phyloP scores from a whole-genome alignment of 2,888 invertebrate species.

The Tipula vernalis region DNA sequence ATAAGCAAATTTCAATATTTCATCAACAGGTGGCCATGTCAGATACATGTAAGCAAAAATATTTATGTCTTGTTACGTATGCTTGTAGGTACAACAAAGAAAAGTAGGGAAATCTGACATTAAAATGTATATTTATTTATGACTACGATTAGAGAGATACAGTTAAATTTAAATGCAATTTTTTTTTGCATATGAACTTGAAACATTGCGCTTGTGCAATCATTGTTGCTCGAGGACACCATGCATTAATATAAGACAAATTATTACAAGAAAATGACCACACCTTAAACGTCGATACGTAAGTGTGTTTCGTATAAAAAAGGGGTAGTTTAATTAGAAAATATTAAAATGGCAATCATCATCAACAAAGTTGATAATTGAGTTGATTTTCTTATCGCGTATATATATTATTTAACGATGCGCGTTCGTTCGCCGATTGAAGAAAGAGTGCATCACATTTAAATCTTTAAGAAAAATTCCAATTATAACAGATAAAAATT shows the following conservation, averaged over 20 bases:
- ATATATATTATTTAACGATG: neutral
- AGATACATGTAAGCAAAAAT: neutral
- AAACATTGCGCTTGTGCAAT: neutral
- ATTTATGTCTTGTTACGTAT: neutral
- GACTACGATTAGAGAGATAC: neutral
- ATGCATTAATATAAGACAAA: neutral
- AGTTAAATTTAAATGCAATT: neutral
- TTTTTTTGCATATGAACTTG: neutral
- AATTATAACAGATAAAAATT: conserved; percentile 4
- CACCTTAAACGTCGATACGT: neutral
- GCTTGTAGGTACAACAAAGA: neutral
- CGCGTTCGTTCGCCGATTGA: neutral
- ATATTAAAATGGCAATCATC: neutral
- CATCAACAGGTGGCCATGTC: neutral
- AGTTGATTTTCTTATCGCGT: neutral
- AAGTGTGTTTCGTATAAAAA: neutral
- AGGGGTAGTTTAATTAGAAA: neutral
- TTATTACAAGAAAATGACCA: neutral
- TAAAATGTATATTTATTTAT: neutral
- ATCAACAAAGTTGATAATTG: neutral
- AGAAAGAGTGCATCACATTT: neutral
- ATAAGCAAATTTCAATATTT: neutral
- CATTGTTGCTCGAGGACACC: neutral
- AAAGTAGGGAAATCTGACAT: neutral
- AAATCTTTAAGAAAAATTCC: neutral